Percentiles rank a stretch among this genome's conserved stretches.
Conservation (phyloP, 2,113 vertebrate genomes). For the Dasyprocta punctata region DNA sequence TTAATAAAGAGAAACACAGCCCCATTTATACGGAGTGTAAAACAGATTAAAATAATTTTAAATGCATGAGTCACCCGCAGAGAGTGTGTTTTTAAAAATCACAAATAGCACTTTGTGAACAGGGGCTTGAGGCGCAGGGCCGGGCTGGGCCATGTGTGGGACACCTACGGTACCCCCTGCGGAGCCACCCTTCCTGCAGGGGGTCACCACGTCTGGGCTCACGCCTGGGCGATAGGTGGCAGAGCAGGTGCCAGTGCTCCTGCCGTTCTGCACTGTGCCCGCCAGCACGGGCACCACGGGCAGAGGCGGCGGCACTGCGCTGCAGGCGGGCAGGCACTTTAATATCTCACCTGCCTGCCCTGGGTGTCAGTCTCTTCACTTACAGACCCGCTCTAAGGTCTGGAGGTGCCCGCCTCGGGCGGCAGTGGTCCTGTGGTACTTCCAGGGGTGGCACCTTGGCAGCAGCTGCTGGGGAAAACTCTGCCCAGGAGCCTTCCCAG, state of each 20-base stretch:
- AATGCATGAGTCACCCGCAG: constrained; percentile 70
- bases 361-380: background rate
- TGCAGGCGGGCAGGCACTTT: rapidly evolving
- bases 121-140: background rate
- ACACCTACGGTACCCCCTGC: background rate
- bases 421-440: rapidly evolving
- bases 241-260: background rate
- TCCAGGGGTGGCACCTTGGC: background rate
- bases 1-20: constrained; percentile 72
- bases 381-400: background rate
- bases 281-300: background rate
- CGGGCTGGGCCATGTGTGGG: background rate
- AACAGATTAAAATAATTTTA: constrained; percentile 75
- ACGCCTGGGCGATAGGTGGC: background rate
- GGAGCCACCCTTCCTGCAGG: background rate
- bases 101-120: constrained; percentile 75
- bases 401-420: background rate
- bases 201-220: background rate
- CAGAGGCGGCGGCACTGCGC: background rate
- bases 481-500: background rate
- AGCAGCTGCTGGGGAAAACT: rapidly evolving
- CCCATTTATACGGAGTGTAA: constrained; percentile 68
- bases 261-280: rapidly evolving
- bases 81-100: constrained; percentile 44
- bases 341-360: too few species aligned